phyloP scores from a whole-genome alignment of 1,140 invertebrate genomes.

The Rhynchophorus ferrugineus region DNA sequence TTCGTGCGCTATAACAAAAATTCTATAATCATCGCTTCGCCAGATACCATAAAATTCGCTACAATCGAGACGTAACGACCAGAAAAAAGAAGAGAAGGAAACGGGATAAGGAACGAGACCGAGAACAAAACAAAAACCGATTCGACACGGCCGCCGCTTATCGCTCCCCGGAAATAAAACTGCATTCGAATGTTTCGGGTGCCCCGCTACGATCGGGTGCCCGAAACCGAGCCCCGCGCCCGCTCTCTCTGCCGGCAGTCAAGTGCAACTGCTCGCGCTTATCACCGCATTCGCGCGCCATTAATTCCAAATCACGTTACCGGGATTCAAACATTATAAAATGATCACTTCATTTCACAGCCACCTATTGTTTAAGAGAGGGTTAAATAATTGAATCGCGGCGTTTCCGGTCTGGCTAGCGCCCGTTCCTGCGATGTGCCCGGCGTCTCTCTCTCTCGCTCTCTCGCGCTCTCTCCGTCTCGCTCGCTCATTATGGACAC shows the following conservation, averaged over 20 bases:
- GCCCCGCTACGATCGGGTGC: constrained; percentile 3
- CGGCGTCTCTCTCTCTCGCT: constrained; percentile 10
- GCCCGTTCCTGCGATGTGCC: constrained; percentile 12
- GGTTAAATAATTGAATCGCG: constrained; percentile 43
- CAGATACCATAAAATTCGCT: too few relatives aligned
- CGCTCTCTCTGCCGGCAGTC: constrained; percentile 3
- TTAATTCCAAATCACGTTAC: constrained; percentile 43
- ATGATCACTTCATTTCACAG: constrained; percentile 43
- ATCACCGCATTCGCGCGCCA: constrained; percentile 41
- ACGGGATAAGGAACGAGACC: too few relatives aligned
- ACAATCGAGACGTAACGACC: too few relatives aligned
- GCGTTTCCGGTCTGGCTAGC: constrained; percentile 31
- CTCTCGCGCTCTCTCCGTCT: too few relatives aligned
- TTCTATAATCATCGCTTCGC: too few relatives aligned
- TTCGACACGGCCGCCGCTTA: constrained; percentile 19
- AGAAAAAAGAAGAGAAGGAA: too few relatives aligned
- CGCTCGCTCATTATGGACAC: constrained; percentile 21
- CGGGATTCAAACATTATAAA: constrained; percentile 43
- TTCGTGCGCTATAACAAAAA: too few relatives aligned
- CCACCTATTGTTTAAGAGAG: constrained; percentile 44
- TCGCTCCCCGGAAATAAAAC: constrained; percentile 34
- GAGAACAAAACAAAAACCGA: too few relatives aligned
- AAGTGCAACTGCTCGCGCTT: constrained; percentile 32
- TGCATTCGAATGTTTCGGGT: constrained; percentile 38
- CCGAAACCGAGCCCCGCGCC: constrained; percentile 1